phyloP scores from a whole-genome alignment of 2,113 vertebrate species.

The Nesoenas mayeri region DNA sequence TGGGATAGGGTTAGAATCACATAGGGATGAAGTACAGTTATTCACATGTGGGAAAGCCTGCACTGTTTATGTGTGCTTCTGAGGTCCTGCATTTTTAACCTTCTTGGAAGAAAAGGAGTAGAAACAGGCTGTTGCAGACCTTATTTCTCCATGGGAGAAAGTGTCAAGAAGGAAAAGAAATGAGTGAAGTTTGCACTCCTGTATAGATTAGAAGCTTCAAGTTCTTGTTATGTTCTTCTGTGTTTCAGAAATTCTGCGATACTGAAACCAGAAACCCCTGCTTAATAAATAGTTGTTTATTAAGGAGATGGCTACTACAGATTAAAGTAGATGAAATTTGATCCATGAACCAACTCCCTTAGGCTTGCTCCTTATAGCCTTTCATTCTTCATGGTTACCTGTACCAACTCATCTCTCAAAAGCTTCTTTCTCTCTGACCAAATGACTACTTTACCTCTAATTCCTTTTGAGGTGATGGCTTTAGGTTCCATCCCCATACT shows the following conservation, averaged over 20 bases:
- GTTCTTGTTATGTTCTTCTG: background rate
- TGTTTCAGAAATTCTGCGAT: background rate
- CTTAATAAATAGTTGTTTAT: background rate
- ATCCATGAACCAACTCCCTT: background rate
- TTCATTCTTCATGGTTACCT: background rate
- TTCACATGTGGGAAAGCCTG: background rate
- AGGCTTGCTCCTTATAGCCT: background rate
- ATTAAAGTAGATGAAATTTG: background rate
- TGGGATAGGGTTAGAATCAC: background rate
- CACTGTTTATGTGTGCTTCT: background rate
- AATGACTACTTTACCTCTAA: background rate
- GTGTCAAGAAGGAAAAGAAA: background rate
- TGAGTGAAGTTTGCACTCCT: background rate
- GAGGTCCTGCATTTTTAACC: background rate
- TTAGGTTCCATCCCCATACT: background rate
- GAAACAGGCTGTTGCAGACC: background rate
- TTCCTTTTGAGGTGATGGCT: background rate
- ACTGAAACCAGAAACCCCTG: background rate
- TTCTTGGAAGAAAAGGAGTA: background rate
- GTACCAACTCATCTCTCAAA: background rate
- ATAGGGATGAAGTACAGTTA: background rate
- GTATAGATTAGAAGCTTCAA: background rate
- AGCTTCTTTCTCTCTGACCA: background rate
- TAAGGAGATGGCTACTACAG: background rate
- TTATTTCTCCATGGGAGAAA: background rate